phyloP scores from a whole-genome alignment of 2,113 vertebrate species.

The Shinisaurus crocodilurus region DNA sequence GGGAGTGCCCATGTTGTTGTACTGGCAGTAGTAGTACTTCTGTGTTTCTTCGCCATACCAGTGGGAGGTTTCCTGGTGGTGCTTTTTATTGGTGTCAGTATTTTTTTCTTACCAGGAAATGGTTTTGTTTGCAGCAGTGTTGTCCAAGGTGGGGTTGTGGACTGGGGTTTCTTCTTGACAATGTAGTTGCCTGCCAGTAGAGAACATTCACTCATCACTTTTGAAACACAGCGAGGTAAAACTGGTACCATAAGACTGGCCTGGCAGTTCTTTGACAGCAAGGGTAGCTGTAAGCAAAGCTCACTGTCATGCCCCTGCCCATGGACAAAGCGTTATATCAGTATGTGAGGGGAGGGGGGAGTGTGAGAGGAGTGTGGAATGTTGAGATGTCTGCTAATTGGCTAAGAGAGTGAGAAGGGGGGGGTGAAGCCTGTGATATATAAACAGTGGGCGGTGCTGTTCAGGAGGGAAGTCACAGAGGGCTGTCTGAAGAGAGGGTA shows the following conservation, averaged over 20 bases:
- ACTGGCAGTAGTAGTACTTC: background rate
- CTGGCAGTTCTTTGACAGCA: background rate
- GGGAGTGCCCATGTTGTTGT: fast-evolving
- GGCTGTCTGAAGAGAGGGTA: no score
- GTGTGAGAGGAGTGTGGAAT: no score
- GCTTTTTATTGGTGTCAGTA: background rate
- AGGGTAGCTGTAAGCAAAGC: background rate
- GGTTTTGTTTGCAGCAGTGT: conserved; percentile 22
- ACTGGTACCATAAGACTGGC: background rate
- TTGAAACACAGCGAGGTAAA: background rate
- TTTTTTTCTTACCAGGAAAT: background rate
- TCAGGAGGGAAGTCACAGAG: no score
- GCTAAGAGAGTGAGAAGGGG: no score
- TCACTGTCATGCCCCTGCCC: no score
- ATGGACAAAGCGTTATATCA: no score
- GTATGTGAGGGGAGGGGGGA: no score
- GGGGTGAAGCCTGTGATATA: no score
- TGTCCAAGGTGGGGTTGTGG: background rate
- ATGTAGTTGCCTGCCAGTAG: conserved; percentile 32
- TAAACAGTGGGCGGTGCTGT: no score
- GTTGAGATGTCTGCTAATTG: no score
- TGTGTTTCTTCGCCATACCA: background rate
- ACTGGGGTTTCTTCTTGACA: background rate
- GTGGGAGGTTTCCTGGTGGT: conserved; percentile 1
- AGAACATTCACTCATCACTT: background rate